Percentiles rank a stretch among this genome's conserved stretches.
Evolutionary conservation across 2,113 vertebrate species (phyloP).

Genomic region (Dipodomys ordii): DNA sequence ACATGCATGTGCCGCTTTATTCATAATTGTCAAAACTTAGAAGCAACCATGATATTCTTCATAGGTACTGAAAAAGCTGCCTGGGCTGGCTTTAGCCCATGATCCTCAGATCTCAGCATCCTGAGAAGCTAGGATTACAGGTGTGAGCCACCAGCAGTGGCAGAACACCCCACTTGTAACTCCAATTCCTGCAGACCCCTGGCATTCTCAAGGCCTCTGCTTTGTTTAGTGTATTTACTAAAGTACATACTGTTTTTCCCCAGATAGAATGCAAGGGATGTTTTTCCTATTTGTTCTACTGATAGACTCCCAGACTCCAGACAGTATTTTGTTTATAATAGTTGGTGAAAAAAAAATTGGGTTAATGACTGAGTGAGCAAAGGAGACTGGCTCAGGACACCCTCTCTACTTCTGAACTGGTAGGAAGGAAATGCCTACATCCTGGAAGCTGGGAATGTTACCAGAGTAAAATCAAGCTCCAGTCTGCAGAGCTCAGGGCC

Average conservation of each 20-base stretch:
- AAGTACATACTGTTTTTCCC: neutral
- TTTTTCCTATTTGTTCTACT: constrained; percentile 6
- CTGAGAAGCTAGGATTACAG: too few species aligned
- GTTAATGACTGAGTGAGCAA: neutral
- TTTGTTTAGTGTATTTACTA: neutral
- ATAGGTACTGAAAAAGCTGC: neutral
- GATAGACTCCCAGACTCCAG: neutral
- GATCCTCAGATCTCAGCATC: too few species aligned
- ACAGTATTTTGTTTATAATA: neutral
- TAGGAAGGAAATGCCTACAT: neutral
- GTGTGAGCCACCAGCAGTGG: too few species aligned
- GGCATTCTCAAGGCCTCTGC: neutral
- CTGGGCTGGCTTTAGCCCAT: too few species aligned
- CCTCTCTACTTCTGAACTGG: neutral
- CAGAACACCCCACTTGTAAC: neutral
- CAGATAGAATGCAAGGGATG: neutral
- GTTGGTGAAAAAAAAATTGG: neutral
- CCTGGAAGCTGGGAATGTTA: neutral
- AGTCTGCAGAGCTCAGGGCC: neutral
- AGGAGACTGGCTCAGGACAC: neutral
- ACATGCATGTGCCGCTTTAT: neutral
- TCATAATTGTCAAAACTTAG: neutral
- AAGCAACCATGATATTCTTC: neutral
- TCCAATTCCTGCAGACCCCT: too few species aligned
- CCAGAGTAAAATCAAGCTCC: neutral